Percentiles rank a stretch among this genome's conserved stretches.
phyloP scores from a whole-genome alignment of 2,888 invertebrate species.

The Allophyes oxyacanthae region DNA sequence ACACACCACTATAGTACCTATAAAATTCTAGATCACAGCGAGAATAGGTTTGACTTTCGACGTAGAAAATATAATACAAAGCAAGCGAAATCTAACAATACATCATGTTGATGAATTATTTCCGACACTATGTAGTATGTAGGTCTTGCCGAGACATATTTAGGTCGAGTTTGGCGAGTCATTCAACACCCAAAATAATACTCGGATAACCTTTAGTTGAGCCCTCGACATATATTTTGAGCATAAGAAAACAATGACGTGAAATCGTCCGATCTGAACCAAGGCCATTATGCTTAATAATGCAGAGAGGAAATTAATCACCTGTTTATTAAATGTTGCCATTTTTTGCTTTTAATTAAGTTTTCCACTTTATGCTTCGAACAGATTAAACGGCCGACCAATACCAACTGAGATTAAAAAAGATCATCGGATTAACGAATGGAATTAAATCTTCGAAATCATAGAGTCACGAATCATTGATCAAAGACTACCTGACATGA shows the following conservation, averaged over 20 bases:
- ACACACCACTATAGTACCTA: no score
- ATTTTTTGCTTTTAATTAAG: constrained; percentile 61
- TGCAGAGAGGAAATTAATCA: constrained; percentile 77
- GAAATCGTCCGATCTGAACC: constrained; percentile 84
- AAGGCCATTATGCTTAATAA: constrained; percentile 78
- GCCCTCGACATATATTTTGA: constrained; percentile 88
- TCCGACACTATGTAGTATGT: constrained; percentile 26
- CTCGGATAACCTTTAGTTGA: constrained; percentile 79
- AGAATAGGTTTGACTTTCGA: no score
- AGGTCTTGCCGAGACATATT: constrained; percentile 41
- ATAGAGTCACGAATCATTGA: constrained; percentile 6
- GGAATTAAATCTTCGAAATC: background rate
- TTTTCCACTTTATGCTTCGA: constrained; percentile 55
- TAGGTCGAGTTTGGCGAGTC: constrained; percentile 35
- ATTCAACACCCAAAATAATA: constrained; percentile 67
- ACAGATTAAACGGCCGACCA: constrained; percentile 39
- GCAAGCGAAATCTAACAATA: constrained; percentile 18
- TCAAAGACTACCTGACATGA: constrained; percentile 42
- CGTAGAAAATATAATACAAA: constrained; percentile 1
- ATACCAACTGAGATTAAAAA: constrained; percentile 26
- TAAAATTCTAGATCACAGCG: no score
- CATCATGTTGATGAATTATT: constrained; percentile 16
- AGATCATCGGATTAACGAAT: constrained; percentile 22
- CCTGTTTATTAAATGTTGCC: constrained; percentile 69
- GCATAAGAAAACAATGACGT: constrained; percentile 86